Evolutionary conservation across 2,113 vertebrate species (phyloP).

Genomic region (Ctenomys sociabilis): DNA sequence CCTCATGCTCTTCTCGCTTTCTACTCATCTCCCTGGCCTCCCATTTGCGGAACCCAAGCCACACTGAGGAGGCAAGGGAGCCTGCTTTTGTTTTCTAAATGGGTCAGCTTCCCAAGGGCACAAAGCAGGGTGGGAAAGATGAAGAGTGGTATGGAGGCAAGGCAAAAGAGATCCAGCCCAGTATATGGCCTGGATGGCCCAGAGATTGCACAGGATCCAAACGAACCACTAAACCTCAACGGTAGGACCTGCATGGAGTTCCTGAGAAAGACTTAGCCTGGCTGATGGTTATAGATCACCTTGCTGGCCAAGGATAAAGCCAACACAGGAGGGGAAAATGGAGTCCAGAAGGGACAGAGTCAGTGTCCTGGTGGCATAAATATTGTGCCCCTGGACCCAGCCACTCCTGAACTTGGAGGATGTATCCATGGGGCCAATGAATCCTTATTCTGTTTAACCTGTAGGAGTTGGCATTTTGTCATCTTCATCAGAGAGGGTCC

Average conservation of each 20-base stretch:
- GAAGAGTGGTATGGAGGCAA: not conserved
- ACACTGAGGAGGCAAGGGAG: not conserved
- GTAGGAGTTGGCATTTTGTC: not conserved
- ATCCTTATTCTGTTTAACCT: conserved; percentile 7
- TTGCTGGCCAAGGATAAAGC: not conserved
- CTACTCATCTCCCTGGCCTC: not conserved
- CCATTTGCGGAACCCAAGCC: not conserved
- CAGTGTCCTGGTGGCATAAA: not conserved
- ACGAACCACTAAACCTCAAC: not conserved
- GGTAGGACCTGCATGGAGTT: not conserved
- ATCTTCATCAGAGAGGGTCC: not conserved
- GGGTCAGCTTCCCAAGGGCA: not conserved
- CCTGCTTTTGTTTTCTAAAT: not conserved
- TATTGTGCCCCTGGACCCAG: not conserved
- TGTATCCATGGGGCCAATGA: not conserved
- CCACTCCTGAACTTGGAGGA: not conserved
- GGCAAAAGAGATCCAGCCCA: not conserved
- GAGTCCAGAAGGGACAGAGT: not conserved
- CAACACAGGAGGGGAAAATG: not conserved
- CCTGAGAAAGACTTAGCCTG: not conserved
- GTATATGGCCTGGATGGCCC: too few species aligned
- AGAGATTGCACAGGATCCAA: not conserved
- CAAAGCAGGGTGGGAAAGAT: not conserved
- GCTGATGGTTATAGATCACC: not conserved
- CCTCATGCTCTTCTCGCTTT: not conserved